Evolutionary conservation across 2,888 invertebrate genomes (phyloP), one percentile per base, ranked within the genome.

Genomic region (Cerastoderma edule): DNA sequence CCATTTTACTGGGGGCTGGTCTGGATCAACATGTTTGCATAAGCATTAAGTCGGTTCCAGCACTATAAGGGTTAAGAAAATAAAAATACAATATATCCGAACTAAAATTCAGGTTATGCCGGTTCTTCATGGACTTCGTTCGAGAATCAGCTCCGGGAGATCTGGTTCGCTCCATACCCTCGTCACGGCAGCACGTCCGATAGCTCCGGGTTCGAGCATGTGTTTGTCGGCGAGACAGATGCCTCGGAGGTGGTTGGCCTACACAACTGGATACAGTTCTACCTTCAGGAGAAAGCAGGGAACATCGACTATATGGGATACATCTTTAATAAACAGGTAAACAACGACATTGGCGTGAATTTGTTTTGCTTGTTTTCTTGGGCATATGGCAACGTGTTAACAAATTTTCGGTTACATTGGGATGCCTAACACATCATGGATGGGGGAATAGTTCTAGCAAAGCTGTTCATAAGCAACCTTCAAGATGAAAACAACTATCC

Each of bases 181-280:
- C 86, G 91, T 0, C 85, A 84, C 95, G 97, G 77, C 95, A 96
- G 33, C 94, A 88, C 89, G 30, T 95, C 96, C 28, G 96, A 97
- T 75, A 97, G 97, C 86, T 96, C 96, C 50, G 98, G 97, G 0
- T 98, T 98, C 91, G 98, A 98, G 92, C 98, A 98, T 89, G 95
- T 97, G 35, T 98, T 98, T 92, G 95, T 98, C 2, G 96, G 97
- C 0, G 98, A 98, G 94, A 94, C 96, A 0, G 97, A 96, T 91
- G 95, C 84, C 95, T 95, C 54, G 27, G 81, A 83, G 24, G 95
- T 98, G 30, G 95, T 93, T 91, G 98, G 98, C 13, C 94, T 98
- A 80, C 98, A 98, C 92, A 97, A 97, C 92, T 98, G 98, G 98
- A 94, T 98, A 39, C 96, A 96, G 92, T 97, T 96, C 87, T 94